Evolutionary conservation across 2,888 invertebrate genomes (phyloP).

Genomic region (Dasypogon diadema): DNA sequence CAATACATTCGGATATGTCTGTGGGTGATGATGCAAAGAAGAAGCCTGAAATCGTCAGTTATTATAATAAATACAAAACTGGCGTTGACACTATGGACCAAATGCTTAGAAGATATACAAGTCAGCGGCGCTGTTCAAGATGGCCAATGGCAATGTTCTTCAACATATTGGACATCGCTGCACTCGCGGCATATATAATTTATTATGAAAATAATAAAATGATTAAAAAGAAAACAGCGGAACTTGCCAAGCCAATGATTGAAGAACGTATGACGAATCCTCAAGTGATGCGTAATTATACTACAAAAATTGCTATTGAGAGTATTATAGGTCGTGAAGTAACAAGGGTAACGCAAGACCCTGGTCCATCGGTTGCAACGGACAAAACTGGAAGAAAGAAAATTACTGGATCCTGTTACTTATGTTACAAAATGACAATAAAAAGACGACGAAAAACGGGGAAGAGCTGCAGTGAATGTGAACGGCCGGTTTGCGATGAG

Average conservation of each 20-base stretch:
- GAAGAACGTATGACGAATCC: neutral
- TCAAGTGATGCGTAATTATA: too few relatives aligned
- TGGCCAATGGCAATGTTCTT: slow-evolving; percentile 41
- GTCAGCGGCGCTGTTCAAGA: slow-evolving; percentile 8
- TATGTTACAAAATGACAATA: neutral
- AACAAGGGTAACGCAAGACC: too few relatives aligned
- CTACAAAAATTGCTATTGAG: too few relatives aligned
- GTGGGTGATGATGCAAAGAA: slow-evolving; percentile 29
- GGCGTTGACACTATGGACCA: slow-evolving; percentile 44
- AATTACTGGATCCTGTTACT: too few relatives aligned
- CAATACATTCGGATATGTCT: slow-evolving; percentile 25
- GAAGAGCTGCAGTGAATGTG: slow-evolving; percentile 1
- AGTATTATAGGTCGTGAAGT: too few relatives aligned
- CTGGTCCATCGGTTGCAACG: too few relatives aligned
- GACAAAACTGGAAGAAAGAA: too few relatives aligned
- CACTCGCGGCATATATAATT: slow-evolving; percentile 26
- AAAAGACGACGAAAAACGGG: slow-evolving; percentile 24
- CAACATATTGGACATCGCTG: slow-evolving; percentile 33
- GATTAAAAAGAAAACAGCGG: slow-evolving; percentile 48
- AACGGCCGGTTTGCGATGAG: slow-evolving; percentile 29
- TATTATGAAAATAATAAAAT: slow-evolving; percentile 50
- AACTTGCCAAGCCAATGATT: too few relatives aligned
- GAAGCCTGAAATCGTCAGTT: slow-evolving; percentile 43
- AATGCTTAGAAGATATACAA: slow-evolving; percentile 15
- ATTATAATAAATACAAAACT: slow-evolving; percentile 49